Percentiles rank a stretch among this genome's conserved stretches.
Evolutionary conservation across 1,140 invertebrate species (phyloP).

Genomic region (Caenorhabditis elegans): WBcel235 BX284602.5:149001-149500

Average conservation of each 20-base stretch:
- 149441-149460: conserved; percentile 96
- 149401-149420: background rate
- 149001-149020: conserved; percentile 94
- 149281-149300: conserved; percentile 83
- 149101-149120: no score
- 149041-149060: conserved; percentile 69
- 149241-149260: conserved; percentile 94
- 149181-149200: background rate
- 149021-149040: conserved; percentile 98
- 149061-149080: no score
- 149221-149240: conserved; percentile 93
- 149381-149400: conserved; percentile 81
- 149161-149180: no score
- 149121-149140: no score
- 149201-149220: conserved; percentile 92
- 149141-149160: no score
- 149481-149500: conserved; percentile 85
- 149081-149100: no score
- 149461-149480: conserved; percentile 87
- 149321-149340: conserved; percentile 89
- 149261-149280: conserved; percentile 94
- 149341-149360: conserved; percentile 96
- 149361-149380: conserved; percentile 93
- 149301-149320: conserved; percentile 90
- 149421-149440: conserved; percentile 69